Evolutionary conservation across 2,888 invertebrate species (phyloP), one percentile per base, ranked within the genome.

Genomic region (Argynnis bischoffii): DNA sequence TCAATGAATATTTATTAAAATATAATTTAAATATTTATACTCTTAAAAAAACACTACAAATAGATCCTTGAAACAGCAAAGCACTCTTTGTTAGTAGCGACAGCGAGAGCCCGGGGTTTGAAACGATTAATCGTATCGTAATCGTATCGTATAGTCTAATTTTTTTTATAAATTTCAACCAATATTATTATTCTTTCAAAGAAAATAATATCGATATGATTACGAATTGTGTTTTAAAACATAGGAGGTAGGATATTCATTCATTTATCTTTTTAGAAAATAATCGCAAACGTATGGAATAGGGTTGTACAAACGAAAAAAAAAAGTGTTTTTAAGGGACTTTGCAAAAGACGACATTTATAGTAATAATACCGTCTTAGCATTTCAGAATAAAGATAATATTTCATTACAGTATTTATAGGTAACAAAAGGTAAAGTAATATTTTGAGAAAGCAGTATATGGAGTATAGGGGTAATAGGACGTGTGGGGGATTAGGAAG

Each of bases 1-100:
- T 2, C 18, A 5, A 54, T 15, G 53, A 4, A 35, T 11, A n/a
- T n/a, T 21, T 18, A 41, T 16, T 54, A 53, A 55, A 55, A n/a
- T n/a, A 6, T 21, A 18, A 18, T 47, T 18, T 15, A 55, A 63
- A 46, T 50, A 31, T 6, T 46, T 55, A 26, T 21, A 51, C 11
- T 14, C n/a, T 15, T 16, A 35, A 13, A 41, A 6, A 14, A 54
- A 47, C 31, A 13, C 46, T 66, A 55, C 66, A 63, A 64, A 63
- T 66, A 59, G 66, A 66, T 59, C 59, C 55, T 50, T 35, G 14
- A 35, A 48, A 60, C 21, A 46, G 66, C 65, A 55, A 71, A 71
- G 70, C 70, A 41, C 51, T 71, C 59, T 46, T 70, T 56, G 70
- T 70, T 71, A 68, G 66, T 71, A 66, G 68, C 68, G 59, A 55